A percentile compares a stretch with the other conserved stretches of the same genome.
phyloP scores from a whole-genome alignment of 2,888 invertebrate genomes.

The Perizoma flavofasciatum region DNA sequence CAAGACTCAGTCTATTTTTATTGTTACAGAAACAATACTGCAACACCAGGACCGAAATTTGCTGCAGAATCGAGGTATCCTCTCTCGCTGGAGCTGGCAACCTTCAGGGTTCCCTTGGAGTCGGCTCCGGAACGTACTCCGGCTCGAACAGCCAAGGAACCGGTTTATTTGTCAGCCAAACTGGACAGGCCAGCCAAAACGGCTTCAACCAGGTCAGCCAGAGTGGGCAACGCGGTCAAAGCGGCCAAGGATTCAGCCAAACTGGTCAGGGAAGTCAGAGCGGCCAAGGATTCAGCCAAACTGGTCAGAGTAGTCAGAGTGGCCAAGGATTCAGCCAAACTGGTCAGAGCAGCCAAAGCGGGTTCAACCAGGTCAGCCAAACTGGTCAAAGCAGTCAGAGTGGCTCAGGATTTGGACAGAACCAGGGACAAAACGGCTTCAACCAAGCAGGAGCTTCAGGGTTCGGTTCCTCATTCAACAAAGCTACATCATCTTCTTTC shows the following conservation, averaged over 20 bases:
- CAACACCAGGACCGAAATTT: constrained; percentile 72
- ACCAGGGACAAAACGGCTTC: constrained; percentile 23
- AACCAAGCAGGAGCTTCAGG: constrained; percentile 36
- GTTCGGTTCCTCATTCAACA: constrained; percentile 40
- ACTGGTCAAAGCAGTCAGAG: constrained; percentile 13
- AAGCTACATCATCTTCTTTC: constrained; percentile 32
- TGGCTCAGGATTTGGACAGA: constrained; percentile 19
- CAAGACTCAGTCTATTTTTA: constrained; percentile 39
- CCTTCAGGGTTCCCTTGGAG: constrained; percentile 58
- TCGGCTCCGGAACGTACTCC: constrained; percentile 59
- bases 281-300: constrained; percentile 17
- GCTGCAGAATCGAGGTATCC: constrained; percentile 73
- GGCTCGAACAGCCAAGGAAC: constrained; percentile 54
- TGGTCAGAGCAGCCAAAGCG: constrained; percentile 9
- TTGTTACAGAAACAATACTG: constrained; percentile 78
- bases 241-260: constrained; percentile 4
- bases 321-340: too few species aligned
- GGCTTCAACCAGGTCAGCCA: constrained; percentile 32
- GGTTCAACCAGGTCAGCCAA: constrained; percentile 27
- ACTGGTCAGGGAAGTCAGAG: constrained; percentile 12
- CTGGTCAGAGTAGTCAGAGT: constrained; percentile 16
- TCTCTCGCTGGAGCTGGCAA: constrained; percentile 52
- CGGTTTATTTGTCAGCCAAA: constrained; percentile 47
- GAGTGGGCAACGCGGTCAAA: constrained; percentile 21
- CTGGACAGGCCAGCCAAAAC: constrained; percentile 39